Base-by-base conservation (phyloP, 2,888 invertebrate species). In the Lycophotia porphyrea region DNA sequence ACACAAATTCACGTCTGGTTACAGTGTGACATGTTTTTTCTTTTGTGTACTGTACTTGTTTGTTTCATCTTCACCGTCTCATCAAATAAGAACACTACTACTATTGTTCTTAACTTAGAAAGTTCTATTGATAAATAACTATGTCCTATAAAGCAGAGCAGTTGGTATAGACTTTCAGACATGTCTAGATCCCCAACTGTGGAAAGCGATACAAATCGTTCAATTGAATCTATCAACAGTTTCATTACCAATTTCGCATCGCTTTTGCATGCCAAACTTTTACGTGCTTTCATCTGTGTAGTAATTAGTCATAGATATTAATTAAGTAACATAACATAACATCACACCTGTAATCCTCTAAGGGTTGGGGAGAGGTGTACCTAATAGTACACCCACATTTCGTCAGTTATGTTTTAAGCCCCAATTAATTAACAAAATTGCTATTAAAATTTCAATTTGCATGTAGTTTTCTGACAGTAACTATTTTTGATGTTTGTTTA, bases 201-300 rank as follows among this genome's bases (percentile, higher is more conserved):
- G 58, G 78, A 87, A 83, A 86, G 82, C 80, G 78, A 27, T 75
- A 24, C 63, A 36, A 80, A 82, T 75, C 44, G 27, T 64, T 61
- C 36, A 64, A 68, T 65, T 71, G 31, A 64, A 63, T 49, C n/a
- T 42, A 60, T 66, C 72, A 34, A 68, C 34, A 52, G 80, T 52
- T 84, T 71, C 21, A 77, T 74, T 75, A 76, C 21, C 58, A 1
- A 75, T 71, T 84, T 71, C 5, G 47, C 72, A 36, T 73, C 60
- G 70, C 27, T 49, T 63, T 68, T 72, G 42, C 76, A 68, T 31
- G 63, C n/a, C 15, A 66, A 67, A 63, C n/a, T 44, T 64, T 55
- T 60, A 27, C 63, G 47, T 55, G 47, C 21, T 69, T 70, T 85
- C 44, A 68, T 36, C 55, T 71, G 64, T 39, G 60, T 63, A 42